Evolutionary conservation across 2,888 invertebrate genomes (phyloP), one percentile per base, ranked within the genome.

Genomic region (Ectobius pallidus): DNA sequence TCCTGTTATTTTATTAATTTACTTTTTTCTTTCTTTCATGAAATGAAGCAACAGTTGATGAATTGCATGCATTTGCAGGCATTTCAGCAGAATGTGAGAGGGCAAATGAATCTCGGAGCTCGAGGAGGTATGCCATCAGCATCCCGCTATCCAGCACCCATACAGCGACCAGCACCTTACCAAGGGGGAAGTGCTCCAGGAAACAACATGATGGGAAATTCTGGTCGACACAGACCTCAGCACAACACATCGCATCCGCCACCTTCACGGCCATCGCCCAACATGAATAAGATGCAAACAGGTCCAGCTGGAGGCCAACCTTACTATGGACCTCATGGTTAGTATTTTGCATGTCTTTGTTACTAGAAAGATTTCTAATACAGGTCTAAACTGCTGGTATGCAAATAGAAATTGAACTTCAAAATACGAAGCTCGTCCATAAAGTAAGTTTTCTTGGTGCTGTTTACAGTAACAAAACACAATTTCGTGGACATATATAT

Each of bases 61-160:
- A n/a, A n/a, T n/a, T n/a, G n/a, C n/a, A n/a, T 14, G 2, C 11
- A 27, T 27, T 70, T 70, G 18, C 42, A 73, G 73, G 58, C 65
- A 20, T 73, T 70, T 70, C 75, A 68, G 63, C 73, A 73, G 67
- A 58, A 46, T 32, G 71, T 71, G 39, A 44, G 75, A 14, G 73
- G 72, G 14, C 73, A 71, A 32, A 61, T 72, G 69, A 73, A 58
- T 32, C 68, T 73, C 11, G 73, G 71, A 4, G 72, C 73, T 46
- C 42, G 79, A 71, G 76, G 69, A 52, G 79, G 78, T 74, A 78
- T 78, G 52, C 7, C 83, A 83, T 11, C 81, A 80, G 77, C 76
- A 80, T 85, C 84, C 80, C 85, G 86, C 75, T 87, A 86, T 82
- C 87, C 87, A 61, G 83, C 86, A 79, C 87, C 87, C 78, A 87